Conservation (phyloP, 2,888 invertebrate genomes). For the Hyles lineata region DNA sequence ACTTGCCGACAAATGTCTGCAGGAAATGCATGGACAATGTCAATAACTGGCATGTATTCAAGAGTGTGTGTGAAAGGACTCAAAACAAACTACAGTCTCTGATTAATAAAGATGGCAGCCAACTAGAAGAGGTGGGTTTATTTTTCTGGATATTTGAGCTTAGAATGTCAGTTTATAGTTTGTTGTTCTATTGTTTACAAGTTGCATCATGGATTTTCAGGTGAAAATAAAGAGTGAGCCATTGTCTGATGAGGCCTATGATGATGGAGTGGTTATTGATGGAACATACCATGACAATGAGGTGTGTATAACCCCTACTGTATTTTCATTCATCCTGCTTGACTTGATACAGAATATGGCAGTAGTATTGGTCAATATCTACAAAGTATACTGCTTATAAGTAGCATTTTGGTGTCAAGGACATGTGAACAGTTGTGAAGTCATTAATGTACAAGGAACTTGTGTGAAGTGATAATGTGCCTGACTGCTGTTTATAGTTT, state of each 20-base stretch:
- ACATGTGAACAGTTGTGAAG: slow-evolving; percentile 59
- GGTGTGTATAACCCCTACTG: slow-evolving; percentile 62
- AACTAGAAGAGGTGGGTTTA: slow-evolving; percentile 81
- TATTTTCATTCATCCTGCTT: slow-evolving; percentile 35
- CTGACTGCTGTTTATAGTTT: slow-evolving; percentile 26
- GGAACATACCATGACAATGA: slow-evolving; percentile 76
- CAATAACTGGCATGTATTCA: slow-evolving; percentile 88
- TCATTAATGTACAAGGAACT: slow-evolving; percentile 44
- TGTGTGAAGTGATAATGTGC: slow-evolving; percentile 47
- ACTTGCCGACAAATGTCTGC: slow-evolving; percentile 87
- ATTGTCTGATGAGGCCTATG: slow-evolving; percentile 80
- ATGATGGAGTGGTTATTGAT: slow-evolving; percentile 83
- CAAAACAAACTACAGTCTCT: slow-evolving; percentile 87
- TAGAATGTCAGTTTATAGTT: slow-evolving; percentile 60
- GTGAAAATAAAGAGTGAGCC: slow-evolving; percentile 85
- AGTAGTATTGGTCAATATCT: slow-evolving; percentile 44
- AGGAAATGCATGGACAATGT: slow-evolving; percentile 86
- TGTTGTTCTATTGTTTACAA: slow-evolving; percentile 54
- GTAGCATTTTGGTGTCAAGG: slow-evolving; percentile 70
- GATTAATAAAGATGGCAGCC: slow-evolving; percentile 81
- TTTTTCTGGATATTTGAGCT: slow-evolving; percentile 65
- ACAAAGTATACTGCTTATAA: slow-evolving; percentile 41
- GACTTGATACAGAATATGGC: slow-evolving; percentile 23
- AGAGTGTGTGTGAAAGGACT: slow-evolving; percentile 86
- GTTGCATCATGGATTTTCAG: slow-evolving; percentile 73